These are phyloP conservation scores for Pseudococcus viburni DNA, from an alignment of 2,888 invertebrate species.

Conservation along the genomic window DNA sequence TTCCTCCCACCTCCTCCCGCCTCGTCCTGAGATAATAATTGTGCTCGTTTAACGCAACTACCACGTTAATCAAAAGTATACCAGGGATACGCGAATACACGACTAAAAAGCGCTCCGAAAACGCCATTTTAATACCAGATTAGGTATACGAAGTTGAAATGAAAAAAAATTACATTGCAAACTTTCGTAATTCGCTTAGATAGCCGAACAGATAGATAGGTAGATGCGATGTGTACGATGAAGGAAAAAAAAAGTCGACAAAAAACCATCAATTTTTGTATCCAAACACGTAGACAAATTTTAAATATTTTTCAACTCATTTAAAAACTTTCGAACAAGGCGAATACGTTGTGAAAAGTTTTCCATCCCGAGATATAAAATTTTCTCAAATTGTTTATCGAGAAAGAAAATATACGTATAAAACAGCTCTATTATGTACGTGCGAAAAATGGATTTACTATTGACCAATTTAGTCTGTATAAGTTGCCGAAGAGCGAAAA, in stretches of 20 bases:
- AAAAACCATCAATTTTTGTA: not conserved
- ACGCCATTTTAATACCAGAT: conserved; percentile 5
- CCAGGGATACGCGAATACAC: too few species aligned
- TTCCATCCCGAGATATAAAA: not conserved
- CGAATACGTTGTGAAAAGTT: conserved; percentile 3
- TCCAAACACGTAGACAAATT: not conserved
- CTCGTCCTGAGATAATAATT: not conserved
- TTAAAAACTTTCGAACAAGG: not conserved
- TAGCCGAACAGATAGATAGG: not conserved
- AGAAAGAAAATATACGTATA: not conserved
- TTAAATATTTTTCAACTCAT: not conserved
- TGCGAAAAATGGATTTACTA: conserved; percentile 1
- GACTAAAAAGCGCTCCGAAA: not conserved
- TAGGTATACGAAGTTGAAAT: not conserved
- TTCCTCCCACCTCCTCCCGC: not conserved
- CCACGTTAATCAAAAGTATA: not conserved
- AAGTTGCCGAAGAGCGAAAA: not conserved
- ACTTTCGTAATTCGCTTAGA: not conserved
- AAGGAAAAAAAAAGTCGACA: not conserved
- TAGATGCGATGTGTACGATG: not conserved
- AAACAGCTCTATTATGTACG: conserved; percentile 16
- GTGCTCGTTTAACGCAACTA: conserved; percentile 32
- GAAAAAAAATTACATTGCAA: not conserved
- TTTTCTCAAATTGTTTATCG: conserved; percentile 15
- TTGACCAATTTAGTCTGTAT: conserved; percentile 17